These are phyloP conservation scores for Aurelia aurita DNA, from an alignment of 30 jellyfish, hydroid and myxozoan species.

Conservation along the genomic window DNA sequence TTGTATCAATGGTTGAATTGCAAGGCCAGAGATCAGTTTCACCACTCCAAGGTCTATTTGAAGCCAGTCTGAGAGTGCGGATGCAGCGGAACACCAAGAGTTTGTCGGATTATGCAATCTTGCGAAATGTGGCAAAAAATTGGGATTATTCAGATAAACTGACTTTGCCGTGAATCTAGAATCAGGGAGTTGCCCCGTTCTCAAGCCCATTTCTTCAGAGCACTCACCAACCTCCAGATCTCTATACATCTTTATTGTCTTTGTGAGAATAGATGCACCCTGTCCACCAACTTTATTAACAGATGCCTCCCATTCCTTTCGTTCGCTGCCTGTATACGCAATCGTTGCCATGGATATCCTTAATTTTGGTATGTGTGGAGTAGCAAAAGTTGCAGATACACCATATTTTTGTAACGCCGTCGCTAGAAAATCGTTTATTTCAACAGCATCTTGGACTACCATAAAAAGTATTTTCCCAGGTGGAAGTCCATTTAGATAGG, in stretches of 20 bases:
- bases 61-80: constrained; percentile 38
- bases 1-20: constrained; percentile 17
- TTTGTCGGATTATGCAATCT: constrained; percentile 2
- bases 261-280: constrained; percentile 1
- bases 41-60: constrained; percentile 48
- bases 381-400: constrained; percentile 49
- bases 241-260: constrained; percentile 5
- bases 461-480: constrained; percentile 35
- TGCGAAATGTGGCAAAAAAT: constrained; percentile 9
- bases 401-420: constrained; percentile 50
- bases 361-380: not conserved
- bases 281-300: not conserved
- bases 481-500: constrained; percentile 26
- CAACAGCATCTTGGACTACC: constrained; percentile 7
- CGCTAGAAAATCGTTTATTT: not conserved
- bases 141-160: not conserved
- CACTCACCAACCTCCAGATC: constrained; percentile 49
- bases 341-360: constrained; percentile 45
- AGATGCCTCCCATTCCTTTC: constrained; percentile 47
- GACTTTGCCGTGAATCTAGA: constrained; percentile 45
- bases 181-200: constrained; percentile 35
- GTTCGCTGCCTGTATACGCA: constrained; percentile 41
- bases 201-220: constrained; percentile 48
- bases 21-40: constrained; percentile 32
- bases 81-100: constrained; percentile 45